Conservation (phyloP, 2,888 invertebrate genomes). For the Panzeria rudis region DNA sequence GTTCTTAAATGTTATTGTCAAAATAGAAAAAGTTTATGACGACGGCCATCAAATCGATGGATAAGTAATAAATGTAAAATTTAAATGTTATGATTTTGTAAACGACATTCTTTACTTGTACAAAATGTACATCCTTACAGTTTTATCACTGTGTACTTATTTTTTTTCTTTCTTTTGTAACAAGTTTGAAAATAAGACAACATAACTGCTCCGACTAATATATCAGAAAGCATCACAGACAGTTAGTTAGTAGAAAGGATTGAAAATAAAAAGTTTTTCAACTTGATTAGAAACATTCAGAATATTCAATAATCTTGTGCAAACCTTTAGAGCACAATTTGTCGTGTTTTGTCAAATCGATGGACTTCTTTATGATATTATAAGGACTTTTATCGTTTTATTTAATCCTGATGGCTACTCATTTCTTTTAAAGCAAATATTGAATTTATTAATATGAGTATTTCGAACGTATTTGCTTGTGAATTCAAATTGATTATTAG, state of each 20-base stretch:
- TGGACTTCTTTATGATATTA: too few relatives aligned
- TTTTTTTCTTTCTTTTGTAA: constrained; percentile 14
- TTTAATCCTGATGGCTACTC: too few relatives aligned
- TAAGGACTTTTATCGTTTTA: too few relatives aligned
- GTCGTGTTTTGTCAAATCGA: constrained; percentile 2
- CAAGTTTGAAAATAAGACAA: constrained; percentile 24
- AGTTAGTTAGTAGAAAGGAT: background rate
- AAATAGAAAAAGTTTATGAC: constrained; percentile 30
- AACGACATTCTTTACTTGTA: constrained; percentile 38
- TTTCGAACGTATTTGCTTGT: too few relatives aligned
- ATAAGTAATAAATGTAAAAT: constrained; percentile 54
- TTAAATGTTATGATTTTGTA: constrained; percentile 60
- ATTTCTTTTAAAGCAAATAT: too few relatives aligned
- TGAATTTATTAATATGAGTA: too few relatives aligned
- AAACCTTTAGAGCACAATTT: background rate
- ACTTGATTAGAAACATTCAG: background rate
- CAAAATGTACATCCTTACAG: constrained; percentile 16
- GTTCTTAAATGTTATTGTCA: constrained; percentile 24
- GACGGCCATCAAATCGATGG: constrained; percentile 36
- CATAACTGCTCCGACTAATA: constrained; percentile 14
- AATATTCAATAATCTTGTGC: background rate
- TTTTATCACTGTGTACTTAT: background rate
- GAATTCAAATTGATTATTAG: too few relatives aligned
- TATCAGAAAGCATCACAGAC: background rate
- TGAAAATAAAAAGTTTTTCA: background rate